Evolutionary conservation across 2,888 invertebrate species (phyloP).

Genomic region (Aricia artaxerxes): DNA sequence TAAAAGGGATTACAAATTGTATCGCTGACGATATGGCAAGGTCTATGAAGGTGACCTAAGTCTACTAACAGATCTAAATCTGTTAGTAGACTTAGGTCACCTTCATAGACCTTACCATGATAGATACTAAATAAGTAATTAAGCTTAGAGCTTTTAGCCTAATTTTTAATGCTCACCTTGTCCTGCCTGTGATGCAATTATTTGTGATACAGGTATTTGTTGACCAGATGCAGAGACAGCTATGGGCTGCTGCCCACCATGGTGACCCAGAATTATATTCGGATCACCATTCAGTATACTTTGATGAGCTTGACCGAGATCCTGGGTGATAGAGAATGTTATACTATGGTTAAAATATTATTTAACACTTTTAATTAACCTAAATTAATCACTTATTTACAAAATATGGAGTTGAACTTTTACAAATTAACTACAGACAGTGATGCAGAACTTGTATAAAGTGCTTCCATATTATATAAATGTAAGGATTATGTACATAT

Average conservation of each 20-base stretch:
- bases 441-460: too few species aligned
- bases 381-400: too few species aligned
- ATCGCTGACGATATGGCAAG: too few species aligned
- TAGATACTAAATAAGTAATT: too few species aligned
- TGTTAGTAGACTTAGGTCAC: too few species aligned
- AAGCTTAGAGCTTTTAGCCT: not conserved
- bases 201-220: conserved; percentile 74
- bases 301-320: conserved; percentile 70
- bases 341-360: conserved; percentile 1
- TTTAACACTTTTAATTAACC: too few species aligned
- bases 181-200: conserved; percentile 70
- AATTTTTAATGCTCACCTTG: conserved; percentile 47
- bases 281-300: conserved; percentile 75
- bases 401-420: not conserved
- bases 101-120: too few species aligned
- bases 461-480: not conserved
- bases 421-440: too few species aligned
- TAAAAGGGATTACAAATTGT: too few species aligned
- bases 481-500: not conserved
- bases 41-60: too few species aligned
- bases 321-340: conserved; percentile 50
- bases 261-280: conserved; percentile 80
- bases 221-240: conserved; percentile 68
- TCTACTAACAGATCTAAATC: too few species aligned
- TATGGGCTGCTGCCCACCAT: conserved; percentile 70